Percentiles rank a stretch among this genome's conserved stretches.
Conservation (phyloP, 1,140 invertebrate genomes). For the Ditylenchus dipsaci region DNA sequence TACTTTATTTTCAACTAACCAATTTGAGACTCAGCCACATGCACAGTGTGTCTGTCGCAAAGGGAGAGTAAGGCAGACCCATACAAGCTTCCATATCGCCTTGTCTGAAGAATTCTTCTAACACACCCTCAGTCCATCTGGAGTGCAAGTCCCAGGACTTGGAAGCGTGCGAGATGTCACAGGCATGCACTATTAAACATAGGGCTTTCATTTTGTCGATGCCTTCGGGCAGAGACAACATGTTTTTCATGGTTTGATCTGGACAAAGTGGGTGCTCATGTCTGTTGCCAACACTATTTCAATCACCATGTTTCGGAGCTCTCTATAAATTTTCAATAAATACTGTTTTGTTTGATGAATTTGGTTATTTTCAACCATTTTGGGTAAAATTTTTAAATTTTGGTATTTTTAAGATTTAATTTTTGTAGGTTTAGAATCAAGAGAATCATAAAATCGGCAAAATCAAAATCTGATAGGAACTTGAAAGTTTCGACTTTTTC, state of each 20-base stretch:
- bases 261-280: constrained; percentile 95
- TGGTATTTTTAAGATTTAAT: too few species aligned
- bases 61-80: constrained; percentile 76
- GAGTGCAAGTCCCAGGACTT: constrained; percentile 87
- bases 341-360: background rate
- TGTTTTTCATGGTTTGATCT: constrained; percentile 89
- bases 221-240: constrained; percentile 75
- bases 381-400: background rate
- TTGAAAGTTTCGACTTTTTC: too few species aligned
- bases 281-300: constrained; percentile 92
- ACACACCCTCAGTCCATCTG: constrained; percentile 80
- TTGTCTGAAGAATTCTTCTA: constrained; percentile 71
- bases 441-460: too few species aligned
- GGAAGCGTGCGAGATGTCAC: constrained; percentile 93
- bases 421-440: too few species aligned
- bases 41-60: constrained; percentile 89
- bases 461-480: too few species aligned
- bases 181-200: constrained; percentile 86
- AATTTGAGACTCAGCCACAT: constrained; percentile 90
- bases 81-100: constrained; percentile 86
- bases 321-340: constrained; percentile 62
- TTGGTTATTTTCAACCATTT: too few species aligned
- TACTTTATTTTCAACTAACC: constrained; percentile 58
- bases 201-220: constrained; percentile 71
- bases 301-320: constrained; percentile 84